Evolutionary conservation across 2,797 vertebrate genomes (phyloP).

Genomic region (Siniperca scherzeri): DNA sequence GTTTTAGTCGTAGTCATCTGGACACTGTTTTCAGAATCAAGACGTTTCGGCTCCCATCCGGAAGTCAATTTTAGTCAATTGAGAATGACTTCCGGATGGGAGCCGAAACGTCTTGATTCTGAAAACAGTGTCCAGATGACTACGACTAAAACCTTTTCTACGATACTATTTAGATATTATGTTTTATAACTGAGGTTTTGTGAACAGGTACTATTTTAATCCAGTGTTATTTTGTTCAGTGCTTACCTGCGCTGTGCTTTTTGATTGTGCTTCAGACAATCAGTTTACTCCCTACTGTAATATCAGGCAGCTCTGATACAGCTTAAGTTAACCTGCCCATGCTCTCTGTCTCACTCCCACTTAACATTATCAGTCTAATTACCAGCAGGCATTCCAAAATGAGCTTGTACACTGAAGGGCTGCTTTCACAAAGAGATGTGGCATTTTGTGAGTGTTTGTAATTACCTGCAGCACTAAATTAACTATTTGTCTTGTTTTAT

Average conservation of each 20-base stretch:
- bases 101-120: too few relatives aligned
- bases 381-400: slow-evolving; percentile 55
- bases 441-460: slow-evolving; percentile 73
- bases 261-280: background rate
- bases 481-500: slow-evolving; percentile 28
- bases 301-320: slow-evolving; percentile 5
- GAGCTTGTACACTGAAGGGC: slow-evolving; percentile 25
- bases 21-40: too few relatives aligned
- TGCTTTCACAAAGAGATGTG: slow-evolving; percentile 72
- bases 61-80: too few relatives aligned
- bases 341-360: slow-evolving; percentile 50
- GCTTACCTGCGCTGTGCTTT: background rate
- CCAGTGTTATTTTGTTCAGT: background rate
- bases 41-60: too few relatives aligned
- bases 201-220: background rate
- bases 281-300: background rate
- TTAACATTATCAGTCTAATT: slow-evolving; percentile 80
- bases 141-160: too few relatives aligned
- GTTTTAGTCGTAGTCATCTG: too few relatives aligned
- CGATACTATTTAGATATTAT: background rate
- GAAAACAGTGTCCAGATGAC: too few relatives aligned
- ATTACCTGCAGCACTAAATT: slow-evolving; percentile 41
- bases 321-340: slow-evolving; percentile 26
- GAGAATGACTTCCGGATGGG: too few relatives aligned
- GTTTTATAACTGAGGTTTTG: background rate